Base-by-base conservation (phyloP, 2,888 invertebrate species). In the Acronicta alni region DNA sequence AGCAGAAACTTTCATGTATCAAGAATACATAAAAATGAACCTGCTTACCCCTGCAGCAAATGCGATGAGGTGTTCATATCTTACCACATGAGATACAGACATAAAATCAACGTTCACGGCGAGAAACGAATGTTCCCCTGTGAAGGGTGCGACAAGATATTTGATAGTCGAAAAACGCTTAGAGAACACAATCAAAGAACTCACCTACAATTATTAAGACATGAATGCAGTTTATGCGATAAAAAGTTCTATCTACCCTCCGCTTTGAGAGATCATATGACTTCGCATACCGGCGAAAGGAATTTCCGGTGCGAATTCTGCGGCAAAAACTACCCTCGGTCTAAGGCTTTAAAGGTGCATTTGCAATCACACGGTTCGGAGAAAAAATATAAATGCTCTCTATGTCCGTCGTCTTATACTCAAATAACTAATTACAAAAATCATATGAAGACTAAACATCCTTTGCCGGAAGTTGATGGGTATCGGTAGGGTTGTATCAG, bases 291-390 rank as follows among this genome's bases (percentile, higher is more conserved):
- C 0, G 95, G 94, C 0, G 93, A 94, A 57, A 81, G 91, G 15
- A 92, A 93, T 6, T 95, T 90, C 46, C 81, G 91, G 3, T 95
- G 95, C 38, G 84, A 90, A 12, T 87, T 89, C 44, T 95, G 95
- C 59, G 92, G 91, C 1, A 95, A 95, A 75, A 87, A 87, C 5
- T 95, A 95, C 69, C 93, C 95, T 2, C 89, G 95, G 49, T 86
- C 91, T 32, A 79, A 84, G 17, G 82, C 95, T 0, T 68, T 88
- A 43, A 82, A 91, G 10, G 93, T 94, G 5, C 95, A 95, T 76
- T 86, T 93, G 62, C 88, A 94, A 44, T 92, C 90, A 20, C 95
- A 95, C 54, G 93, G 89, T 0, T 71, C 79, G 0, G 94, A 94
- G 57, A 88, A 92, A 35, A 91, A 92, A 3, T 94, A 92, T 51